Conservation (phyloP, 2,888 invertebrate species). For the Campaea margaritaria region DNA sequence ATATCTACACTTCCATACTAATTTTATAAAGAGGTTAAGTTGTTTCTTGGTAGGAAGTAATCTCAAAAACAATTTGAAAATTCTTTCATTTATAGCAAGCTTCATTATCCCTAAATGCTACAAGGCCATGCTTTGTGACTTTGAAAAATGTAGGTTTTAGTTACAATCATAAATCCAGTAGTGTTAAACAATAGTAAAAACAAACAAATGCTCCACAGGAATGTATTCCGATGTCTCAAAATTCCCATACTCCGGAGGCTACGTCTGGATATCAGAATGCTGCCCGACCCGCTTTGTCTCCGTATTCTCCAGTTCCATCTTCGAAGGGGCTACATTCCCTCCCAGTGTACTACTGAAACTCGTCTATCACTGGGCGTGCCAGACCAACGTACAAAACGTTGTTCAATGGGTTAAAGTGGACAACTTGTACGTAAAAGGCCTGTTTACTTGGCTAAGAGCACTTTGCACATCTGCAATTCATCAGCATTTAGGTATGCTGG, state of each 20-base stretch:
- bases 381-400: constrained; percentile 95
- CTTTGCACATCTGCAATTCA: constrained; percentile 93
- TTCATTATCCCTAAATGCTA: too few relatives aligned
- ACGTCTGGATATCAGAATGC: constrained; percentile 96
- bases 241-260: constrained; percentile 95
- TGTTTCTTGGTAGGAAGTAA: too few relatives aligned
- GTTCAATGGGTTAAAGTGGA: constrained; percentile 93
- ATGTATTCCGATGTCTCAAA: constrained; percentile 94
- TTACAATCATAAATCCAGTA: too few relatives aligned
- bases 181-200: not conserved
- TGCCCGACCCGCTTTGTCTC: constrained; percentile 94
- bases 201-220: constrained; percentile 81
- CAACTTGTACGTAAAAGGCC: constrained; percentile 83
- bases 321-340: constrained; percentile 93
- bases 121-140: too few relatives aligned
- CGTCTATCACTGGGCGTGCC: constrained; percentile 96
- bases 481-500: constrained; percentile 90
- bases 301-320: constrained; percentile 94
- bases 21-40: too few relatives aligned
- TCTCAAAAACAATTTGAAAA: too few relatives aligned
- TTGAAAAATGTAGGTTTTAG: too few relatives aligned
- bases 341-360: constrained; percentile 93
- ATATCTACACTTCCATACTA: too few relatives aligned
- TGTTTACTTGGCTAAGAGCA: constrained; percentile 88
- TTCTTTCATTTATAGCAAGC: too few relatives aligned